Conservation (phyloP, 1,140 invertebrate genomes). For the Drosophila saltans region DNA sequence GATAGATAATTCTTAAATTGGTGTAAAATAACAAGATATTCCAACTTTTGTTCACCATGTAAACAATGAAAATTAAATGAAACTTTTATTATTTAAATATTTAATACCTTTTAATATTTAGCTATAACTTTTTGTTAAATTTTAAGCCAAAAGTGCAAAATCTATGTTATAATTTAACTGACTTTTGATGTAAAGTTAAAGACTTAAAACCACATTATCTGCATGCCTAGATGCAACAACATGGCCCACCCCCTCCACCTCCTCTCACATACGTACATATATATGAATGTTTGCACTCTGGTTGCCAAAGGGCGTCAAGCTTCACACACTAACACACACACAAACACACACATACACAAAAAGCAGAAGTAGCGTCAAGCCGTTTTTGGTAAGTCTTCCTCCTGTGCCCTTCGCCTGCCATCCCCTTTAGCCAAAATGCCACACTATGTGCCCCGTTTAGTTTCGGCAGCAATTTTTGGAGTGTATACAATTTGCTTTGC, state of each 20-base stretch:
- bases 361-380: conserved; percentile 11
- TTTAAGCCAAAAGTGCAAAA: not conserved
- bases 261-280: not conserved
- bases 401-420: not conserved
- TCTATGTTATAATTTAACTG: not conserved
- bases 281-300: conserved; percentile 11
- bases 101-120: too few relatives aligned
- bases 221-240: not conserved
- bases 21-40: too few relatives aligned
- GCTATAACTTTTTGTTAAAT: too few relatives aligned
- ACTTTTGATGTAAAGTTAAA: conserved; percentile 1
- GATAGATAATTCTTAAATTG: too few relatives aligned
- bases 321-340: conserved; percentile 37
- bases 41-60: too few relatives aligned
- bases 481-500: conserved; percentile 63
- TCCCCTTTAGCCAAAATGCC: not conserved
- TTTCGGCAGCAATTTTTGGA: conserved; percentile 50
- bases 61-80: too few relatives aligned
- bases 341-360: conserved; percentile 16
- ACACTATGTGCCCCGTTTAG: conserved; percentile 38
- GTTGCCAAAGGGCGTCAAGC: conserved; percentile 45
- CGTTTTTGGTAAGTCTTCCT: conserved; percentile 38
- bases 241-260: not conserved
- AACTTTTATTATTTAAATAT: too few relatives aligned
- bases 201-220: conserved; percentile 11